These are phyloP conservation scores for Ramazzottius varieornatus DNA, from an alignment of 2,888 invertebrate genomes.

Conservation along the genomic window DNA sequence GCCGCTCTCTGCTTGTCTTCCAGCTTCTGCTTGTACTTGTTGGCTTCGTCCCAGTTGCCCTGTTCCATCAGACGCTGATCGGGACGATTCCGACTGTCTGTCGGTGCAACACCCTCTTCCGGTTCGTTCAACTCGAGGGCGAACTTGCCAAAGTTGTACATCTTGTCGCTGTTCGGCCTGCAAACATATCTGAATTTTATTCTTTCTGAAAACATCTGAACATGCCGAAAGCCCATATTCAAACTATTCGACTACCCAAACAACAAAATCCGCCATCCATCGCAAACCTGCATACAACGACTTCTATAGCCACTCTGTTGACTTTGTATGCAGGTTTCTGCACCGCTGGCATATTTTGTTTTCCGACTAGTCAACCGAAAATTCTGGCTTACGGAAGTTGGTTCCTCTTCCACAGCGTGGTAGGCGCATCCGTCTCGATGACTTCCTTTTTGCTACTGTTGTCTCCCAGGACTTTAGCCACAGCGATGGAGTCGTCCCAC, in stretches of 20 bases:
- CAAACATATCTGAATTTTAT: too few relatives aligned
- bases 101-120: conserved; percentile 71
- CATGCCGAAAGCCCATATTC: not conserved
- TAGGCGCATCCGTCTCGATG: conserved; percentile 67
- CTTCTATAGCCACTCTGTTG: too few relatives aligned
- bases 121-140: conserved; percentile 87
- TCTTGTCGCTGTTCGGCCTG: conserved; percentile 38
- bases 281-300: too few relatives aligned
- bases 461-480: conserved; percentile 52
- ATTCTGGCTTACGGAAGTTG: conserved; percentile 35
- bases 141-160: conserved; percentile 77
- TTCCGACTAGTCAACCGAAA: not conserved
- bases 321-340: too few relatives aligned
- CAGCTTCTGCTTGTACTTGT: conserved; percentile 39
- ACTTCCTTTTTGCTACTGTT: conserved; percentile 37
- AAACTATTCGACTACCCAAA: not conserved
- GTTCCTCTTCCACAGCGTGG: conserved; percentile 57
- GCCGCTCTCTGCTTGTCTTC: conserved; percentile 80
- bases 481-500: conserved; percentile 87
- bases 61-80: conserved; percentile 95
- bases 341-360: not conserved
- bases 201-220: not conserved
- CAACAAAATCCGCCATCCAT: not conserved
- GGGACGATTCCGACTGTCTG: conserved; percentile 68
- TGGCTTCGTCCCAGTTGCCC: conserved; percentile 70